Conservation (phyloP, 1,140 invertebrate genomes). For the Drosophila parabipectinata region DNA sequence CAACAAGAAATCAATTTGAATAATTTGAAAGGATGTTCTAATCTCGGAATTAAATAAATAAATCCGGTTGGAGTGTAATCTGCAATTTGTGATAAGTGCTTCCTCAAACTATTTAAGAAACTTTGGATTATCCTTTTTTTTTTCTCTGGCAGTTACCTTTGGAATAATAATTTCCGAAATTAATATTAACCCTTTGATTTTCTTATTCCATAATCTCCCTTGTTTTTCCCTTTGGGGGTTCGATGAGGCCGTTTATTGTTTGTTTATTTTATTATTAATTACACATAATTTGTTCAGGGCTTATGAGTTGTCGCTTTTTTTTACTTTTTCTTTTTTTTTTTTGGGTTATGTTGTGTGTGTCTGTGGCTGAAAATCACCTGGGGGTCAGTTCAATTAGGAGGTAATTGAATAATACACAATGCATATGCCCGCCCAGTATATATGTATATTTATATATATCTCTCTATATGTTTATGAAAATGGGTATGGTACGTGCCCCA, state of each 20-base stretch:
- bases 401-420: slow-evolving; percentile 16
- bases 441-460: too few relatives aligned
- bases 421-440: background rate
- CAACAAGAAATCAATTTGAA: slow-evolving; percentile 38
- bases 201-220: background rate
- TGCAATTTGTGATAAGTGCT: too few relatives aligned
- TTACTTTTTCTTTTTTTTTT: background rate
- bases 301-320: too few relatives aligned
- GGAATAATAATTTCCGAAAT: background rate
- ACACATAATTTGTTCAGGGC: slow-evolving; percentile 3
- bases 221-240: slow-evolving; percentile 1
- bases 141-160: too few relatives aligned
- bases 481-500: background rate
- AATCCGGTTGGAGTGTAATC: background rate
- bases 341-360: background rate
- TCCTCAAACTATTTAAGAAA: too few relatives aligned
- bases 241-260: slow-evolving; percentile 2
- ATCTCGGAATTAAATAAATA: slow-evolving; percentile 2
- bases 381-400: slow-evolving; percentile 13
- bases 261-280: slow-evolving; percentile 29
- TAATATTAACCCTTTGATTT: slow-evolving; percentile 2
- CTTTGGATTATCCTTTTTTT: background rate
- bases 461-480: too few relatives aligned
- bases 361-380: background rate
- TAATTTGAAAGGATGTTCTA: slow-evolving; percentile 22